Evolutionary conservation across 1,140 invertebrate species (phyloP).

Genomic region (Drosophila lacteicornis): DNA sequence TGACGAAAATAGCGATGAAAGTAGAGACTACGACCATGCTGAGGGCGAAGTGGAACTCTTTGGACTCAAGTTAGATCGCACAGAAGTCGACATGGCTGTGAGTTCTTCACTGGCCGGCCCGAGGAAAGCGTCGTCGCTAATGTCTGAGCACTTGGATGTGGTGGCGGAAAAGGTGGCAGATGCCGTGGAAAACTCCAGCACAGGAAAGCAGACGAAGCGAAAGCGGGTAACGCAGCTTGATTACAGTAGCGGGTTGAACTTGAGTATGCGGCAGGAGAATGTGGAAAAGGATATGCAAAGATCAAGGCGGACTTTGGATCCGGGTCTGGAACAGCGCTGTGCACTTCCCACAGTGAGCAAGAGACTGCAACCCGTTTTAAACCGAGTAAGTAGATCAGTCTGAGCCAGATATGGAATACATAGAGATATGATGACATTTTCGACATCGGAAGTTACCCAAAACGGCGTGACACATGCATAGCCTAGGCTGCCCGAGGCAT

Average conservation of each 20-base stretch:
- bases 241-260: constrained; percentile 85
- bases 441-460: constrained; percentile 72
- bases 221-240: constrained; percentile 85
- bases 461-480: constrained; percentile 14
- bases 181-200: background rate
- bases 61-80: constrained; percentile 54
- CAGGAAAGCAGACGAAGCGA: constrained; percentile 12
- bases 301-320: constrained; percentile 86
- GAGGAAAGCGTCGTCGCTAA: background rate
- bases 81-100: constrained; percentile 35
- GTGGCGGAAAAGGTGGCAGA: background rate
- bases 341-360: constrained; percentile 87
- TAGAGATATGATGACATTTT: constrained; percentile 72
- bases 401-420: background rate
- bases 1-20: background rate
- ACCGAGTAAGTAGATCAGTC: constrained; percentile 86
- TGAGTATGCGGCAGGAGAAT: constrained; percentile 79
- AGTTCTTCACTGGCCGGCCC: background rate
- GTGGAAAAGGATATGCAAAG: constrained; percentile 88
- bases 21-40: constrained; percentile 8
- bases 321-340: constrained; percentile 89
- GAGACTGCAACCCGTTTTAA: constrained; percentile 86
- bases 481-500: constrained; percentile 42
- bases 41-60: constrained; percentile 61
- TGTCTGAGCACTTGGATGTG: background rate